Evolutionary conservation across 2,797 vertebrate genomes (phyloP).

Genomic region (Sebastes oblongus): DNA sequence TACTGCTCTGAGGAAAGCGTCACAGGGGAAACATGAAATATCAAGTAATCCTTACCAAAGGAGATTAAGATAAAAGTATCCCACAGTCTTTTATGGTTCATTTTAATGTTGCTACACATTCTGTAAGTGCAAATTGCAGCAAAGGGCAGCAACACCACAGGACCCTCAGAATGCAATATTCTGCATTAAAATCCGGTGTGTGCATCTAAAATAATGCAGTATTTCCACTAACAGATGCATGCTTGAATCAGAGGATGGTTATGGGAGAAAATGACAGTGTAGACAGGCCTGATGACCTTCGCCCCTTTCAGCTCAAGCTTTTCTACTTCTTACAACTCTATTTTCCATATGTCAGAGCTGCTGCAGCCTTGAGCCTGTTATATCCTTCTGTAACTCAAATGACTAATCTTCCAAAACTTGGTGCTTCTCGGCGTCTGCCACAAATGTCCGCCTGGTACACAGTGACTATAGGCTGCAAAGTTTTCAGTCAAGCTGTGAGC

Average conservation of each 20-base stretch:
- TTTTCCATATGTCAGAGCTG: constrained; percentile 20
- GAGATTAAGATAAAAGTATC: not conserved
- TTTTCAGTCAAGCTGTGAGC: constrained; percentile 54
- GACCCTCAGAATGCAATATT: not conserved
- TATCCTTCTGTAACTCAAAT: constrained; percentile 44
- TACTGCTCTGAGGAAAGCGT: not conserved
- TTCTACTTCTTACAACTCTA: constrained; percentile 12
- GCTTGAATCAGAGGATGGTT: constrained; percentile 4
- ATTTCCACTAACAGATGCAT: not conserved
- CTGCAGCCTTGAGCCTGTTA: constrained; percentile 36
- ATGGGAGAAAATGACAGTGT: not conserved
- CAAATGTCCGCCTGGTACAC: constrained; percentile 36
- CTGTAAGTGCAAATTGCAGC: not conserved
- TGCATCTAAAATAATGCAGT: not conserved
- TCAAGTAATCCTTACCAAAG: not conserved
- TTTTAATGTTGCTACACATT: not conserved
- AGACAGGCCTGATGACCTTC: constrained; percentile 19
- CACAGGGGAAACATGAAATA: not conserved
- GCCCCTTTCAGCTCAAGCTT: not conserved
- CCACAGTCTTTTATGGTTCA: not conserved
- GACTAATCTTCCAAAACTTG: constrained; percentile 41
- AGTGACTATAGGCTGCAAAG: constrained; percentile 38
- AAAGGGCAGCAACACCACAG: not conserved
- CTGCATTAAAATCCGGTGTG: not conserved
- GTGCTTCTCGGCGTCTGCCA: constrained; percentile 20